Evolutionary conservation across 2,797 vertebrate species (phyloP), one percentile per base, ranked within the genome.

Genomic region (Cirrhinus molitorella): DNA sequence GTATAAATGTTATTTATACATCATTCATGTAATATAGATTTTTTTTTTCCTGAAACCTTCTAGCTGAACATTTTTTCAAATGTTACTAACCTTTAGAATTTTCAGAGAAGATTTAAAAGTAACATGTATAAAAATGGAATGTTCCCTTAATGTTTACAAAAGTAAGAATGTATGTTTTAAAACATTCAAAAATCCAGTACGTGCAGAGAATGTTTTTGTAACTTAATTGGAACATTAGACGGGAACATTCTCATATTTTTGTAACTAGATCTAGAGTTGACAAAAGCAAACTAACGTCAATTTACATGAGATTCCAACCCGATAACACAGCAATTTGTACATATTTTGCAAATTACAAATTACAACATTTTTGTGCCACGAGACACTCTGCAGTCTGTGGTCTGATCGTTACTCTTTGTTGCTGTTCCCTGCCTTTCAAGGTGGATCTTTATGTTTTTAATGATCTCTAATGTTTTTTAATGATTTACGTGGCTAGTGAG

Each of bases 361-460:
- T n/a, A n/a, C n/a, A n/a, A n/a, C n/a, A n/a, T n/a, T n/a, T n/a
- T n/a, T n/a, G n/a, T n/a, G n/a, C n/a, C n/a, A n/a, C n/a, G 68
- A 49, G 21, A 53, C 19, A 13, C 65, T n/a, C 11, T 17, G 53
- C 59, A 28, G 68, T 86, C 76, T 28, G 55, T 51, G 59, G 68
- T 85, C 76, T 11, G 10, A 65, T 85, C 66, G 25, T 53, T 28
- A 51, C 55, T 53, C 28, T 73, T 9, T 73, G 71, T 55, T 85
- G 68, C 43, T 25, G n/a, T 81, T 85, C 87, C 87, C 87, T 91
- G 90, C 91, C 89, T 91, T 92, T 89, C 87, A 94, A 93, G 93
- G 90, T 89, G 93, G 90, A 89, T 94, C 94, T 94, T 92, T 91
- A 89, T 92, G 90, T 93, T 94, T 93, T 94, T n/a, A n/a, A n/a